Evolutionary conservation across 2,888 invertebrate genomes (phyloP).

Genomic region (Eupsilia transversa): DNA sequence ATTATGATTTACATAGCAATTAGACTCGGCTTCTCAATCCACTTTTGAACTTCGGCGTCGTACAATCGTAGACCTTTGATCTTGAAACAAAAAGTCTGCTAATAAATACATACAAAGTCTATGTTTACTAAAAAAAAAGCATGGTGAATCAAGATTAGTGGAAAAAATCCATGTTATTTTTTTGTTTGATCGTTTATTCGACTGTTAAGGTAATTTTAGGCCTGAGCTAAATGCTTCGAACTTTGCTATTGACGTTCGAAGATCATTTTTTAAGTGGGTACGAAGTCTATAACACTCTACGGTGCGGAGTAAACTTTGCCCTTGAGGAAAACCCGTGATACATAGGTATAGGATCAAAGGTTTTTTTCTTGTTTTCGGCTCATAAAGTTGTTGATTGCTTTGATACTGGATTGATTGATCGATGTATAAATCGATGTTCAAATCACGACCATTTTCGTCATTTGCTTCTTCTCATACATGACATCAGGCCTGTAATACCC

Average conservation of each 20-base stretch:
- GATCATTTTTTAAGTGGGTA: neutral
- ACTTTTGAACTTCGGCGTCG: neutral
- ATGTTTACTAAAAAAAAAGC: neutral
- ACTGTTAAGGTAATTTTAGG: neutral
- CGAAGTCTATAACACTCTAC: slow-evolving; percentile 5
- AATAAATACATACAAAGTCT: slow-evolving; percentile 1
- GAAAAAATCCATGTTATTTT: slow-evolving; percentile 14
- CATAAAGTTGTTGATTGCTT: neutral
- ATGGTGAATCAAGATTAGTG: neutral
- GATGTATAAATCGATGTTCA: neutral
- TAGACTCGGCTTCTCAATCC: neutral
- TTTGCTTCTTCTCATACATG: neutral
- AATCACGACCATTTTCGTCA: neutral
- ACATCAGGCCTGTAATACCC: no score
- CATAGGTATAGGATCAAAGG: no score
- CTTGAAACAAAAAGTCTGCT: slow-evolving; percentile 20
- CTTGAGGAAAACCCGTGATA: slow-evolving; percentile 12
- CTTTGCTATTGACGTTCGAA: slow-evolving; percentile 8
- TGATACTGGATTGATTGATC: neutral
- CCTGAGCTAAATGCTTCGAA: neutral
- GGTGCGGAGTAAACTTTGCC: neutral
- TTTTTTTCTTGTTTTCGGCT: neutral
- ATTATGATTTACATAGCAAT: neutral
- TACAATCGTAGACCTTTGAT: slow-evolving; percentile 14
- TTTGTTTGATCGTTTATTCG: slow-evolving; percentile 3